Evolutionary conservation across 2,888 invertebrate genomes (phyloP).

Genomic region (Epistrophe eligans): DNA sequence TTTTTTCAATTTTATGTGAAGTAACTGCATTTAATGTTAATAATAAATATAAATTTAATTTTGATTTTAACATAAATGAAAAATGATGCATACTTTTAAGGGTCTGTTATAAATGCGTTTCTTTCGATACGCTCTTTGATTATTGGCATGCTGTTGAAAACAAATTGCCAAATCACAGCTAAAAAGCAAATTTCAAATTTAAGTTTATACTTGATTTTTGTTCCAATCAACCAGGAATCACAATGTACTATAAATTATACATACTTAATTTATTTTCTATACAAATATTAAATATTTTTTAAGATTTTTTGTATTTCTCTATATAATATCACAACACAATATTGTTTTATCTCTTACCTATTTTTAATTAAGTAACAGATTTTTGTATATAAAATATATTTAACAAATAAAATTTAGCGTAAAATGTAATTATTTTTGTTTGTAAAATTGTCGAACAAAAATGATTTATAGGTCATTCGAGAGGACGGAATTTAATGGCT

Average conservation of each 20-base stretch:
- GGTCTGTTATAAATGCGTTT: too few species aligned
- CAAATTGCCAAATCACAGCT: too few species aligned
- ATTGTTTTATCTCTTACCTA: constrained; percentile 17
- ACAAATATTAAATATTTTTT: constrained; percentile 5
- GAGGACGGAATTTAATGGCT: constrained; percentile 50
- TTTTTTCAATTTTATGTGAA: too few species aligned
- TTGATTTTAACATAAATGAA: background rate
- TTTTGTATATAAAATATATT: background rate
- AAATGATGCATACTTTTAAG: background rate
- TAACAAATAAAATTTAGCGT: constrained; percentile 14
- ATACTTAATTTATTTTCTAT: background rate
- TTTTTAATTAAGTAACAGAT: constrained; percentile 1
- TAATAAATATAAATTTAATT: too few species aligned
- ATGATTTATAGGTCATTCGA: constrained; percentile 59
- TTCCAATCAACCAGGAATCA: background rate
- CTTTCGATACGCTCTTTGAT: too few species aligned
- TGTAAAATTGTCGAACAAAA: constrained; percentile 70
- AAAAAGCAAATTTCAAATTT: background rate
- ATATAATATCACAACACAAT: constrained; percentile 42
- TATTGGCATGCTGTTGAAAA: too few species aligned
- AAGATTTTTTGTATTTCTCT: background rate
- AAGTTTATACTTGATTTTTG: background rate
- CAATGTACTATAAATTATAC: background rate
- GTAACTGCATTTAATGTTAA: too few species aligned
- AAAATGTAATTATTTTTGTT: constrained; percentile 32